These are phyloP conservation scores for Genyomyrus donnyi DNA, from an alignment of 2,113 vertebrate genomes.

Conservation along the genomic window DNA sequence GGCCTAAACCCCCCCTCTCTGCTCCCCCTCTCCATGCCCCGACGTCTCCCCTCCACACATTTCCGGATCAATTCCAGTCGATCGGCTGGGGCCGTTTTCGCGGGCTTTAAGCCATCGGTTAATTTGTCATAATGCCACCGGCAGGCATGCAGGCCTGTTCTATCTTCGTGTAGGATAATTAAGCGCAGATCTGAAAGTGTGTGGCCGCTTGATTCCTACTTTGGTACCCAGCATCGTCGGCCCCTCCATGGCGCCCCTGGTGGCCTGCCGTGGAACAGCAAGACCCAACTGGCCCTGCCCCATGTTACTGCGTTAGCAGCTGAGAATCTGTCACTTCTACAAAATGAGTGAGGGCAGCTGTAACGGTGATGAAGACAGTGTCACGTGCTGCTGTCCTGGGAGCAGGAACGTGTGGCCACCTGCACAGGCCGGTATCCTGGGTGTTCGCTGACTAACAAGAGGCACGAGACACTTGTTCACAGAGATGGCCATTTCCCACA, in stretches of 20 bases:
- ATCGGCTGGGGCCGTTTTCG: neutral
- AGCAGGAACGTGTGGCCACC: neutral
- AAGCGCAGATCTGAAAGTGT: neutral
- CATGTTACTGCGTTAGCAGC: neutral
- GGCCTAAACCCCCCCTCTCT: neutral
- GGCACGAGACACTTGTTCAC: neutral
- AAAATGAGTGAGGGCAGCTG: neutral
- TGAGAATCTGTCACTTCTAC: neutral
- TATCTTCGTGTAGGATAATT: conserved; percentile 12
- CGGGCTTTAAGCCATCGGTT: neutral
- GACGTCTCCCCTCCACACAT: neutral
- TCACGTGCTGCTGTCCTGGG: neutral
- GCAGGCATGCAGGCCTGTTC: neutral
- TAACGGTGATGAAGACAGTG: neutral
- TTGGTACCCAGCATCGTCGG: neutral
- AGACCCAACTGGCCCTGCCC: neutral
- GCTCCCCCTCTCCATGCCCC: neutral
- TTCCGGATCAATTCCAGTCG: conserved; percentile 20
- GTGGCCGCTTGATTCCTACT: neutral
- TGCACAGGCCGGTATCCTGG: neutral
- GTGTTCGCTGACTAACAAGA: neutral
- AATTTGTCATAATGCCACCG: conserved; percentile 3
- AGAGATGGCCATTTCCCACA: neutral
- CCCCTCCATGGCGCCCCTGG: neutral
- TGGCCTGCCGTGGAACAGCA: neutral